Evolutionary conservation across 2,113 vertebrate species (phyloP).

Genomic region (Carettochelys insculpta): DNA sequence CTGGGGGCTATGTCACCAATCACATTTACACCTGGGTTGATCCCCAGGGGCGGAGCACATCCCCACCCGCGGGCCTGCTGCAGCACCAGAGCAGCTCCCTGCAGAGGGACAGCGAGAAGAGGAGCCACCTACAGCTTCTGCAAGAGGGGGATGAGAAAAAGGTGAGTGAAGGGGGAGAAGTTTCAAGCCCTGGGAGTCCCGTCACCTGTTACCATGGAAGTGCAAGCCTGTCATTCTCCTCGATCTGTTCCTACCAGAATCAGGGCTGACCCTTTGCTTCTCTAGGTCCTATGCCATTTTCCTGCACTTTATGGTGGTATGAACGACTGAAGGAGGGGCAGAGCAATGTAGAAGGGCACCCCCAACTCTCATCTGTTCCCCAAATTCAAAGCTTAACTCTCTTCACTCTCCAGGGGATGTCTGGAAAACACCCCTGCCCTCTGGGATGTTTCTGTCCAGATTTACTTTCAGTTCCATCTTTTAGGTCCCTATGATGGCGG

Average conservation of each 20-base stretch:
- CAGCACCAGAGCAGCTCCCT: slow-evolving; percentile 84
- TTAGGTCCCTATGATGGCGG: rapidly evolving
- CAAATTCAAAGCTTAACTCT: neutral
- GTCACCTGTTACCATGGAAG: rapidly evolving
- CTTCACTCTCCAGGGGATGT: neutral
- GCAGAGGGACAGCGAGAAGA: slow-evolving; percentile 81
- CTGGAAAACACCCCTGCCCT: neutral
- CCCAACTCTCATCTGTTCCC: neutral
- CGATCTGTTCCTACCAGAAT: rapidly evolving
- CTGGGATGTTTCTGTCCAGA: neutral
- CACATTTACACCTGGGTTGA: slow-evolving; percentile 99
- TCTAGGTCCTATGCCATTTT: neutral
- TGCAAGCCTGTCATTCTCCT: neutral
- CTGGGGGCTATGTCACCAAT: slow-evolving; percentile 94
- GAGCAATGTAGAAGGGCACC: neutral
- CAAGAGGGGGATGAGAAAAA: slow-evolving; percentile 96
- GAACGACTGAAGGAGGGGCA: neutral
- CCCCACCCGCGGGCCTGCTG: slow-evolving; percentile 84
- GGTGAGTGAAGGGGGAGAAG: slow-evolving; percentile 72
- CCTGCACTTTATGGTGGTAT: neutral
- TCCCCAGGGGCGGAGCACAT: slow-evolving; percentile 90
- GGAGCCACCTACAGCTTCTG: slow-evolving; percentile 91
- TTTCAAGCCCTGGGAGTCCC: rapidly evolving
- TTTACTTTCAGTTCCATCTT: neutral
- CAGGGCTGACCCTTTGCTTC: neutral